A percentile compares a stretch with the other conserved stretches of the same genome.
Evolutionary conservation across 2,888 invertebrate species (phyloP).

Genomic region (Ornithoptera priamus): DNA sequence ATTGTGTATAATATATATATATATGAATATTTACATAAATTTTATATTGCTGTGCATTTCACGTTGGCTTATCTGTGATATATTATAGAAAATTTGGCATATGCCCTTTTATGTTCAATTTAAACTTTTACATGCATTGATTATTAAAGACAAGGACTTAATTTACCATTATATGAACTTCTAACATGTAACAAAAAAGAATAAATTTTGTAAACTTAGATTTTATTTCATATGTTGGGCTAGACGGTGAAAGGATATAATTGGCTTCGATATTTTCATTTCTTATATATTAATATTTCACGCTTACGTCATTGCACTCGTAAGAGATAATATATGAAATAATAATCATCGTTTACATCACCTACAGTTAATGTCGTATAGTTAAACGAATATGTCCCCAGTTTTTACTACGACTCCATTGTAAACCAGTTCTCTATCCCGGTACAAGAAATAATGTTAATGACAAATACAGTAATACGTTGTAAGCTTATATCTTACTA

Average conservation of each 20-base stretch:
- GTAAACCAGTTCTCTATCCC: constrained; percentile 38
- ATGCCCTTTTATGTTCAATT: constrained; percentile 39
- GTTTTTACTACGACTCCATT: constrained; percentile 40
- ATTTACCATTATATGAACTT: not conserved
- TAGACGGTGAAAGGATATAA: constrained; percentile 14
- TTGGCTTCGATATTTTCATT: constrained; percentile 7
- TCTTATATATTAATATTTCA: constrained; percentile 26
- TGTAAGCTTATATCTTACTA: constrained; percentile 72
- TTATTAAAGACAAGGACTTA: not conserved
- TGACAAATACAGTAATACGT: constrained; percentile 70
- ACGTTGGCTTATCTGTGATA: constrained; percentile 77
- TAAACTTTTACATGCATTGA: constrained; percentile 13
- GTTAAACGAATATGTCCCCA: constrained; percentile 37
- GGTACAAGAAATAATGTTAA: constrained; percentile 51
- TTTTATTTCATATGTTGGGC: constrained; percentile 1
- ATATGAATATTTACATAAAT: constrained; percentile 46
- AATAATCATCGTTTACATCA: constrained; percentile 33
- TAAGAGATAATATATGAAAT: constrained; percentile 34
- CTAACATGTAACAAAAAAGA: not conserved
- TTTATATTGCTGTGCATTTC: constrained; percentile 56
- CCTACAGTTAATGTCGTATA: constrained; percentile 23
- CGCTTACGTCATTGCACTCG: constrained; percentile 39
- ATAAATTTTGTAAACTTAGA: not conserved
- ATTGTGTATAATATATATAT: constrained; percentile 43
- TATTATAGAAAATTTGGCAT: constrained; percentile 53